Base-by-base conservation (phyloP, 1,140 invertebrate species). In the Ptiloglossa arizonensis region DNA sequence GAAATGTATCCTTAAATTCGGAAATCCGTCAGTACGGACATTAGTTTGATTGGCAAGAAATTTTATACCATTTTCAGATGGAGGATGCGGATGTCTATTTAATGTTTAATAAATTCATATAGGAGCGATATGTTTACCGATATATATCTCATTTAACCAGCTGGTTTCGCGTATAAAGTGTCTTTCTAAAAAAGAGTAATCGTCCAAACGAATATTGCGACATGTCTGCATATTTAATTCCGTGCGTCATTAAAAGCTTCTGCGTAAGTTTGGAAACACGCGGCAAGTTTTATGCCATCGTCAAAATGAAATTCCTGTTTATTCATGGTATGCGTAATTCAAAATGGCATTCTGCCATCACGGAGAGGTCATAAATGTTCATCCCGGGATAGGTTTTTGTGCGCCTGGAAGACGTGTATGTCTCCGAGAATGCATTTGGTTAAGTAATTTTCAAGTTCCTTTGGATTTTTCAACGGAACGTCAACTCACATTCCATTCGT, bases 281-380 rank as follows among this genome's bases (percentile, higher is more conserved):
- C 17, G n/a, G n/a, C 77, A 64, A 68, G 59, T 82, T 83, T 82
- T 83, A 83, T 77, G 75, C 38, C 56, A 57, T 83, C 82, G 64
- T 83, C 70, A 66, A 83, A 82, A 83, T 83, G 76, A 83, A 83
- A 83, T 83, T 82, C 71, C 70, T 76, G 77, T 83, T 83, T 71
- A 63, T 70, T 62, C 68, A 24, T 60, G 81, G 54, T 68, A 79
- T 69, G 56, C 60, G 81, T 70, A 67, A 73, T 79, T 83, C 64
- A 64, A 83, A 83, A 83, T 70, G 60, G 48, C 60, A 70, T 67
- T 69, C 67, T 60, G 9, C 24, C 46, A 24, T 62, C 67, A 46
- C 8, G n/a, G 1, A 15, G 22, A 1, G 63, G 24, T 13, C 24
- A 32, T 59, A 59, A 76, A 76, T 69, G 64, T 76, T 60, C 41